A percentile compares a stretch with the other conserved stretches of the same genome.
Conservation (phyloP, 2,113 vertebrate genomes). For the Pygoscelis antarcticus region DNA sequence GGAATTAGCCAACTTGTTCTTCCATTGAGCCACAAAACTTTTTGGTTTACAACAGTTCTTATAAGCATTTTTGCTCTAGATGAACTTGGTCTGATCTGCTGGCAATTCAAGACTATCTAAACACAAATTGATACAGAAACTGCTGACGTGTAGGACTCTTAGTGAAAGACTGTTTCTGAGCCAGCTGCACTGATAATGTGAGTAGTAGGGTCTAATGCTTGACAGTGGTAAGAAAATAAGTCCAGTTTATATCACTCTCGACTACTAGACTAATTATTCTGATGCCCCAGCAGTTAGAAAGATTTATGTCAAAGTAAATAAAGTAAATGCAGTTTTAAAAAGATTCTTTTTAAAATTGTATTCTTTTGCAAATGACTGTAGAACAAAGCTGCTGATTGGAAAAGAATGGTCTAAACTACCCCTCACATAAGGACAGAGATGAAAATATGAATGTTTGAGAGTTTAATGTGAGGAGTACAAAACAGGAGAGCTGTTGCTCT, state of each 20-base stretch:
- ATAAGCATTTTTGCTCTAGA: not conserved
- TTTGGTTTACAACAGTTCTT: not conserved
- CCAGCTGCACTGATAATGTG: not conserved
- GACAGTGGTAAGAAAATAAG: not conserved
- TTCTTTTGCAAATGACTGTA: not conserved
- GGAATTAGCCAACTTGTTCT: not conserved
- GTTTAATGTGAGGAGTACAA: not conserved
- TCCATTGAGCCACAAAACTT: not conserved
- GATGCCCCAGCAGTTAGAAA: not conserved
- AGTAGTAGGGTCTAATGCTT: not conserved
- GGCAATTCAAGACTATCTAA: not conserved
- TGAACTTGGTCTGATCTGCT: not conserved
- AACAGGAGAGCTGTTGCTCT: not conserved
- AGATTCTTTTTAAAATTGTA: not conserved
- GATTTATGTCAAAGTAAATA: not conserved
- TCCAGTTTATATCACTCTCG: not conserved
- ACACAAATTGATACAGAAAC: not conserved
- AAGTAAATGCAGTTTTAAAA: not conserved
- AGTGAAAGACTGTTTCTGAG: not conserved
- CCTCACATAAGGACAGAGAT: not conserved
- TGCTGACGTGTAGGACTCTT: not conserved
- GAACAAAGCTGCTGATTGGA: not conserved
- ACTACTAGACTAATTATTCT: not conserved
- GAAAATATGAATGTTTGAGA: not conserved
- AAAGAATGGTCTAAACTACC: not conserved